Evolutionary conservation across 2,113 vertebrate genomes (phyloP).

Genomic region (Maccullochella peelii): DNA sequence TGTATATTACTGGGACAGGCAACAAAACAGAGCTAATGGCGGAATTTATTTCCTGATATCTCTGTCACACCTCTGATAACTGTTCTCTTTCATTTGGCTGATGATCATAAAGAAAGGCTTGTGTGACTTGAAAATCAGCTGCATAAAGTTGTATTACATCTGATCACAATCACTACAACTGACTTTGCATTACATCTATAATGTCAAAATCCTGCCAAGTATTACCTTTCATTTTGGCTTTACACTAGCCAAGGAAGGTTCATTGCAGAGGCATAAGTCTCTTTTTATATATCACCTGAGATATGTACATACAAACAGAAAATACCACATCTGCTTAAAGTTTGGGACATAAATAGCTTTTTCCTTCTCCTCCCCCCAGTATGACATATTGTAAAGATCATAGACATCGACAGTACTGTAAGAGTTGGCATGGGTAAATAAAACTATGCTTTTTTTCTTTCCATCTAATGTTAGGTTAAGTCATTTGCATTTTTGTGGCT

Average conservation of each 20-base stretch:
- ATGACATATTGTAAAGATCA: conserved; percentile 24
- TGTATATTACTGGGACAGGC: conserved; percentile 4
- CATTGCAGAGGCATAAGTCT: neutral
- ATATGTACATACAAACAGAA: conserved; percentile 9
- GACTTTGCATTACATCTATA: neutral
- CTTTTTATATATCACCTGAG: conserved; percentile 8
- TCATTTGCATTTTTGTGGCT: conserved; percentile 74
- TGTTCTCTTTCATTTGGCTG: conserved; percentile 5
- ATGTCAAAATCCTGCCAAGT: conserved; percentile 20
- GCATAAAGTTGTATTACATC: conserved; percentile 6
- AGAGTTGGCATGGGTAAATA: conserved; percentile 15
- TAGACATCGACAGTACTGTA: neutral
- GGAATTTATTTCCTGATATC: conserved; percentile 71
- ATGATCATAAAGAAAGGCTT: conserved; percentile 6
- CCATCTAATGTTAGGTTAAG: conserved; percentile 40
- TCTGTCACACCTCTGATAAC: conserved; percentile 15
- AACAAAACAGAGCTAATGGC: conserved; percentile 64
- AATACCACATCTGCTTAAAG: conserved; percentile 5
- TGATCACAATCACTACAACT: conserved; percentile 5
- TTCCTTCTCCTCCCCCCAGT: neutral
- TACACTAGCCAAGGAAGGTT: neutral
- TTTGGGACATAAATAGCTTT: conserved; percentile 2
- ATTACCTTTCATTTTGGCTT: conserved; percentile 7
- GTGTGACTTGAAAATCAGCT: neutral
- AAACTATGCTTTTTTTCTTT: neutral